A percentile compares a stretch with the other conserved stretches of the same genome.
phyloP scores from a whole-genome alignment of 2,888 invertebrate species.

The Mesochorus sp. region DNA sequence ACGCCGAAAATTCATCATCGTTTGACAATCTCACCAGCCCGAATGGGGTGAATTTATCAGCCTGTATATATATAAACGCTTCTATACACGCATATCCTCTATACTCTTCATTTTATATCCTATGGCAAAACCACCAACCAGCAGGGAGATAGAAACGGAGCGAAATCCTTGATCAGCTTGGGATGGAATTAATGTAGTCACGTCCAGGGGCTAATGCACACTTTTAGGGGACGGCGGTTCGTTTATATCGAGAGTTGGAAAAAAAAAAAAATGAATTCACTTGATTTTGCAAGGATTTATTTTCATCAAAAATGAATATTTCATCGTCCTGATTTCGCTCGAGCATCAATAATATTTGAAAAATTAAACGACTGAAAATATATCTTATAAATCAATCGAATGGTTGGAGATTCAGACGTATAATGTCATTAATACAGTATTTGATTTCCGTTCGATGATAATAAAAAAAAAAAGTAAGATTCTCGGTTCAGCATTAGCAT shows the following conservation, averaged over 20 bases:
- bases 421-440: no score
- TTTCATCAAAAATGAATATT: not conserved
- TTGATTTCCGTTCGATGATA: no score
- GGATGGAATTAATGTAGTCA: not conserved
- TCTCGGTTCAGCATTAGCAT: slow-evolving; percentile 15
- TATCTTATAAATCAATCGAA: no score
- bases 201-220: not conserved
- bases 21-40: slow-evolving; percentile 45
- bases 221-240: not conserved
- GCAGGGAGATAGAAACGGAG: not conserved
- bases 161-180: not conserved
- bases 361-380: no score
- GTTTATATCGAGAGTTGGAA: not conserved
- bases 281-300: not conserved
- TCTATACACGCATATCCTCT: not conserved
- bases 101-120: not conserved
- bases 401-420: no score
- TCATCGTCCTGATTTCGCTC: not conserved
- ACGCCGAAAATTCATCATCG: slow-evolving; percentile 50
- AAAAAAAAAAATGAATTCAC: not conserved
- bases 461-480: not conserved
- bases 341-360: no score
- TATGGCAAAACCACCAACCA: slow-evolving; percentile 3
- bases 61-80: not conserved
- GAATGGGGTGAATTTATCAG: not conserved